Conservation (phyloP, 2,113 vertebrate species). For the Lamprotornis superbus region DNA sequence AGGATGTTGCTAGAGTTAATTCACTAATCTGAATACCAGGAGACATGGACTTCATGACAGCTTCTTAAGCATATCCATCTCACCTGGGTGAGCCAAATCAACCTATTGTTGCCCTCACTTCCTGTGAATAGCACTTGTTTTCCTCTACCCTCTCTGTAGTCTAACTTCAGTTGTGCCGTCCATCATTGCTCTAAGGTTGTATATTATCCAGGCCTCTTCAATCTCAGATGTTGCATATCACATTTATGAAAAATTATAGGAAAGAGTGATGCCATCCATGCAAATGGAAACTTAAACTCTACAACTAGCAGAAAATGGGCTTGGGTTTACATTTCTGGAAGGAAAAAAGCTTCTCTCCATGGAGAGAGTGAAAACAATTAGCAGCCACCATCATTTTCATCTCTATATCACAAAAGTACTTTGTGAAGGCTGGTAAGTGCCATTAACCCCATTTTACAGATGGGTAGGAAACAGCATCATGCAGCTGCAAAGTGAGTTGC, state of each 20-base stretch:
- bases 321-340: background rate
- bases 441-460: conserved; percentile 38
- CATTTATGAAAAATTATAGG: background rate
- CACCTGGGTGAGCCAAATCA: background rate
- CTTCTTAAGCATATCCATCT: background rate
- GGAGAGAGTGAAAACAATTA: conserved; percentile 32
- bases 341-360: background rate
- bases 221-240: background rate
- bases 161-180: background rate
- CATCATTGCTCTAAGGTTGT: background rate
- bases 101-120: background rate
- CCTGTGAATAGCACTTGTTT: background rate
- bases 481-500: conserved; percentile 42
- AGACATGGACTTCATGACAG: background rate
- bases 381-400: background rate
- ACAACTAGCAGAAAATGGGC: background rate
- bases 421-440: conserved; percentile 1
- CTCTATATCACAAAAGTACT: background rate
- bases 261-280: background rate
- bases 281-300: background rate
- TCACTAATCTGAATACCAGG: background rate
- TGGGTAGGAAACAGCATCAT: conserved; percentile 19
- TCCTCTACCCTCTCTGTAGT: background rate
- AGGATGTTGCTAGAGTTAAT: background rate
- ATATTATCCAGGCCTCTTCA: background rate